These are phyloP conservation scores for Threskiornis aethiopicus DNA, from an alignment of 2,797 vertebrate species.

Conservation along the genomic window DNA sequence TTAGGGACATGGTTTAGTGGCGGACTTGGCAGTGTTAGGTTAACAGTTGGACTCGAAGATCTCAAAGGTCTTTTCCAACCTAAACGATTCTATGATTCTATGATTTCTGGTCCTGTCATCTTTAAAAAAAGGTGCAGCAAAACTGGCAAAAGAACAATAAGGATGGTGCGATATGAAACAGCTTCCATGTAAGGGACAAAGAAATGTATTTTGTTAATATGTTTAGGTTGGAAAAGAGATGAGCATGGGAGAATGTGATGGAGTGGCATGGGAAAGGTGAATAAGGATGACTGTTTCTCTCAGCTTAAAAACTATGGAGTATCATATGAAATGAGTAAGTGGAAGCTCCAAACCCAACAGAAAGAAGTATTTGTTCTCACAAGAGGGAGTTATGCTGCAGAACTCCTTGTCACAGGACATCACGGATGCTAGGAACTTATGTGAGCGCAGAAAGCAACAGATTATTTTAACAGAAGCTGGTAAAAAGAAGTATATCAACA, in stretches of 20 bases:
- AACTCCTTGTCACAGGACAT: background rate
- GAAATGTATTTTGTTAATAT: background rate
- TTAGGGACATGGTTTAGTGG: too few species aligned
- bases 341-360: background rate
- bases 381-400: background rate
- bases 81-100: too few species aligned
- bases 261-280: background rate
- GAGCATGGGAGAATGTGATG: background rate
- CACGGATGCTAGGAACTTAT: background rate
- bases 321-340: background rate
- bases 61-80: too few species aligned
- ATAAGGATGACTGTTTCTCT: background rate
- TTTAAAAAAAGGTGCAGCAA: background rate
- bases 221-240: background rate
- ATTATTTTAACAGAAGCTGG: background rate
- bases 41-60: too few species aligned
- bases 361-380: background rate
- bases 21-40: too few species aligned
- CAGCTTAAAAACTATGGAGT: fast-evolving
- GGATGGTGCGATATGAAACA: background rate
- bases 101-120: background rate
- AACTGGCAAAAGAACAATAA: background rate
- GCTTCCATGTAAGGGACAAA: background rate
- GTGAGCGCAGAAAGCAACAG: background rate
- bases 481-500: background rate